Percentiles rank a stretch among this genome's conserved stretches.
phyloP scores from a whole-genome alignment of 2,888 invertebrate species.

The Coleophora deauratella region DNA sequence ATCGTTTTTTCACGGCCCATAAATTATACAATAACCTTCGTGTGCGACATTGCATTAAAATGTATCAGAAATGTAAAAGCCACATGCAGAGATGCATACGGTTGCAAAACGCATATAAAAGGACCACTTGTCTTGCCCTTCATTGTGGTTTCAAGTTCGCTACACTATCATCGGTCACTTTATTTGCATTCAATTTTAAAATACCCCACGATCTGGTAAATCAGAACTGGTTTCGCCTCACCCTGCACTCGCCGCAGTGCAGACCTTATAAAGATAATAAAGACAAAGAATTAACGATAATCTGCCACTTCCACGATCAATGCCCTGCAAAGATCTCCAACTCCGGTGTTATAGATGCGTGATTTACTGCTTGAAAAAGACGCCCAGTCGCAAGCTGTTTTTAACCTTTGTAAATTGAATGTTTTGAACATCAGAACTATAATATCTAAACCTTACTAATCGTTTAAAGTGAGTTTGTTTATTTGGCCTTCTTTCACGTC shows the following conservation, averaged over 20 bases:
- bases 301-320: constrained; percentile 7
- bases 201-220: constrained; percentile 67
- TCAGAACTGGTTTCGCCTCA: constrained; percentile 61
- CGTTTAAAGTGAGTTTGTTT: too few relatives aligned
- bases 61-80: background rate
- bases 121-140: constrained; percentile 19
- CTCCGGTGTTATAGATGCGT: too few relatives aligned
- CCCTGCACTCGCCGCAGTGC: constrained; percentile 30
- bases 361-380: too few relatives aligned
- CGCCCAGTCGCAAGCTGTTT: too few relatives aligned
- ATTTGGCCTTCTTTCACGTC: too few relatives aligned
- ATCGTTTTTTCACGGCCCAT: too few relatives aligned
- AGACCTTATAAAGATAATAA: constrained; percentile 34
- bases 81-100: background rate
- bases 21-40: too few relatives aligned
- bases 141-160: constrained; percentile 55
- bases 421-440: too few relatives aligned
- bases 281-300: constrained; percentile 31
- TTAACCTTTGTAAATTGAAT: too few relatives aligned
- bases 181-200: constrained; percentile 65
- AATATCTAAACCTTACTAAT: too few relatives aligned
- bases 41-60: too few relatives aligned
- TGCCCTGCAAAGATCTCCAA: constrained; percentile 1
- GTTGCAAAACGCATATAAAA: too few relatives aligned
- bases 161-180: constrained; percentile 44